These are phyloP conservation scores for Microtus montanus DNA, from an alignment of 2,113 vertebrate species.

Conservation along the genomic window DNA sequence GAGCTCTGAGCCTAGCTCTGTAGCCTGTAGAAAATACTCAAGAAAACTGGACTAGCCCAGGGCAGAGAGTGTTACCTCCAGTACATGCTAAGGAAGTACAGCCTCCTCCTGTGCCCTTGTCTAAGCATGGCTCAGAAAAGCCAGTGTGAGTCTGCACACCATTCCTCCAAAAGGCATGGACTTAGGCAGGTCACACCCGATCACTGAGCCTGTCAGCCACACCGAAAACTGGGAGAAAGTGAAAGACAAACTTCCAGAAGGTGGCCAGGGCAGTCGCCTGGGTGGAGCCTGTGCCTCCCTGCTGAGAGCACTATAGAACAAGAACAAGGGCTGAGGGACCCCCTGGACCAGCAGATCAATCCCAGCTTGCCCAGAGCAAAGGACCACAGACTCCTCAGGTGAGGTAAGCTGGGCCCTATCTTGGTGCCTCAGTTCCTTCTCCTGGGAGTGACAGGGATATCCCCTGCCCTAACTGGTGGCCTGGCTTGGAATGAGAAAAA, in stretches of 20 bases:
- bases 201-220: not conserved
- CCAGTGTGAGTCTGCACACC: rapidly evolving
- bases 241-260: slow-evolving; percentile 16
- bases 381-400: not conserved
- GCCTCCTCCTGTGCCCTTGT: not conserved
- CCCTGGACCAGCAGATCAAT: not conserved
- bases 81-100: not conserved
- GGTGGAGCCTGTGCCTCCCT: slow-evolving; percentile 13
- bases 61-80: not conserved
- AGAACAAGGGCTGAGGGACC: slow-evolving; percentile 60
- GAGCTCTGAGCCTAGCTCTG: not conserved
- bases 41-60: not conserved
- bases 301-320: slow-evolving; percentile 1
- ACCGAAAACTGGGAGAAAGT: not conserved
- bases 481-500: not conserved
- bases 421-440: not conserved
- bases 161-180: not conserved
- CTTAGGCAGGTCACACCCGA: not conserved
- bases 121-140: not conserved
- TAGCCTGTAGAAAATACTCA: not conserved
- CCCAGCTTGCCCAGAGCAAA: not conserved
- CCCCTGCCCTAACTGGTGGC: not conserved
- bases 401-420: not conserved
- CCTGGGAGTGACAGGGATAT: too few relatives aligned
- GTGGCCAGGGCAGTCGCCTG: not conserved